phyloP scores from a whole-genome alignment of 37 sponge, comb jelly and placozoan genomes.

The Oopsacas minuta region DNA sequence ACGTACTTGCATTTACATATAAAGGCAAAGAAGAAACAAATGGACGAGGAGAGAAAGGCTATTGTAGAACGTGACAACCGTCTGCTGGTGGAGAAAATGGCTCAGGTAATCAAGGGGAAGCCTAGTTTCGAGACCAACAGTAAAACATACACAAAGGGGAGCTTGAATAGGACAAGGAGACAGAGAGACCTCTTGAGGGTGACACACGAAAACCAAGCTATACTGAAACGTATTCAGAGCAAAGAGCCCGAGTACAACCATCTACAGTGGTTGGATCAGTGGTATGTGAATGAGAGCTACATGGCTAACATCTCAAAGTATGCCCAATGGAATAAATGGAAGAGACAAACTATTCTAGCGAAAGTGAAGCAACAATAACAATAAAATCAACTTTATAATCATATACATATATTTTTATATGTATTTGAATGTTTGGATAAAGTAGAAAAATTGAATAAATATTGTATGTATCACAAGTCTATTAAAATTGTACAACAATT shows the following conservation, averaged over 20 bases:
- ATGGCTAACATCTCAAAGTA: conserved; percentile 69
- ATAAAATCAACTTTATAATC: neutral
- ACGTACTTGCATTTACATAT: conserved; percentile 68
- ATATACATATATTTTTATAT: neutral
- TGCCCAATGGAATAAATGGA: conserved; percentile 36
- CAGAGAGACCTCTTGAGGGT: conserved; percentile 60
- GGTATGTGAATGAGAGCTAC: conserved; percentile 64
- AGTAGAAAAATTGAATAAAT: neutral
- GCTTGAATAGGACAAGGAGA: conserved; percentile 60
- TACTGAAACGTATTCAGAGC: conserved; percentile 63
- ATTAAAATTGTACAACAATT: no score
- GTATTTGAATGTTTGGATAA: neutral
- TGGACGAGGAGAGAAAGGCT: conserved; percentile 69
- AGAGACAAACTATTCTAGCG: neutral
- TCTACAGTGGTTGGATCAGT: conserved; percentile 57
- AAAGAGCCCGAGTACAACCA: conserved; percentile 69
- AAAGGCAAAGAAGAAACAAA: conserved; percentile 75
- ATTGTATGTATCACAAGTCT: no score
- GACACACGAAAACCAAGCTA: conserved; percentile 72
- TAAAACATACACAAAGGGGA: conserved; percentile 36
- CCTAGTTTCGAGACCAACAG: conserved; percentile 54
- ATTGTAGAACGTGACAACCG: conserved; percentile 71
- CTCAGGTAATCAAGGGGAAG: conserved; percentile 61
- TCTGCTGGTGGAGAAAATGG: conserved; percentile 75
- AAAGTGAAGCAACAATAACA: conserved; percentile 15